These are phyloP conservation scores for Neodon shergylaensis DNA, from an alignment of 2,113 vertebrate genomes.

Conservation along the genomic window DNA sequence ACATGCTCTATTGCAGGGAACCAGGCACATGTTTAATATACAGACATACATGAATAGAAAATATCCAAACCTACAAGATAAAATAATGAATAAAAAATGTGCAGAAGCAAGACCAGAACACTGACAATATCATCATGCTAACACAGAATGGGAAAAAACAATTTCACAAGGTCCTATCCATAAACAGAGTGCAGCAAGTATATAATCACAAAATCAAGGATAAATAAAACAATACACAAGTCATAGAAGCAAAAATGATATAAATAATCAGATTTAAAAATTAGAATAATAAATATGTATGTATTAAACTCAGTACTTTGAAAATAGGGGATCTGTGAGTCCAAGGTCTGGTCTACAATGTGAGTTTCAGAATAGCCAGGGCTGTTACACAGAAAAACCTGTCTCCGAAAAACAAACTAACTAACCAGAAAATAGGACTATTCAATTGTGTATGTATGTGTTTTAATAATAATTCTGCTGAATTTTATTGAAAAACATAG, in stretches of 20 bases:
- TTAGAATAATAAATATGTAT: neutral
- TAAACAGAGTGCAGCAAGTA: neutral
- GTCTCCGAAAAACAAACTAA: neutral
- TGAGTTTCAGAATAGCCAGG: neutral
- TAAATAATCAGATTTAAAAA: neutral
- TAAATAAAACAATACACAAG: neutral
- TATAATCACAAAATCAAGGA: neutral
- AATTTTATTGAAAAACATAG: neutral
- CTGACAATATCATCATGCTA: neutral
- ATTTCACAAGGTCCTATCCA: neutral
- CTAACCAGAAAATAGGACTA: neutral
- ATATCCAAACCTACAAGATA: neutral
- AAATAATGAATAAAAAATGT: neutral
- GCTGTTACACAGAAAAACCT: neutral
- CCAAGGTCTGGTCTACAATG: neutral
- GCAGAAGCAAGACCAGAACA: neutral
- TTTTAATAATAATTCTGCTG: neutral
- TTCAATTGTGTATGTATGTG: neutral
- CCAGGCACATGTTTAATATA: neutral
- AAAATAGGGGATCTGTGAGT: neutral
- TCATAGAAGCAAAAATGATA: neutral
- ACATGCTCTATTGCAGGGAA: neutral
- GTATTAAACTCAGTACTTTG: neutral
- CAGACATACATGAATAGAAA: neutral
- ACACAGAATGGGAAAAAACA: neutral